Conservation (phyloP, 2,113 vertebrate species). For the Podarcis muralis region DNA sequence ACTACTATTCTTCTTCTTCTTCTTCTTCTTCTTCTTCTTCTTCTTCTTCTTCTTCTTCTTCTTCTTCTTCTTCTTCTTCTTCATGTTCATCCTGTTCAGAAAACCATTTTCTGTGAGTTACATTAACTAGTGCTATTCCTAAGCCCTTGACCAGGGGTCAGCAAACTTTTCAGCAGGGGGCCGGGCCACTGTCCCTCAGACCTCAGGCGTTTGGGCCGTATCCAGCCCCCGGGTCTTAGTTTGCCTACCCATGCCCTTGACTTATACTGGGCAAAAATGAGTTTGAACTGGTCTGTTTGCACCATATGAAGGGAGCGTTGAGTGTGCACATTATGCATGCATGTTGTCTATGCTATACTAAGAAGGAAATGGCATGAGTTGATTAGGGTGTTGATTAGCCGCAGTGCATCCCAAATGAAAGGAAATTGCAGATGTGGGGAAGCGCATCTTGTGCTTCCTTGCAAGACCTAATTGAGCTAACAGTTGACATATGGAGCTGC, state of each 20-base stretch:
- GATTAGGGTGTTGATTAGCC: slow-evolving; percentile 67
- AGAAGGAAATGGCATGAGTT: neutral
- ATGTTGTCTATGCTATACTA: neutral
- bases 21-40: no score
- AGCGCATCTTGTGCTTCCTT: slow-evolving; percentile 64
- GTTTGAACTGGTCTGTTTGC: neutral
- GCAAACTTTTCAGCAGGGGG: no score
- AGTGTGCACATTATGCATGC: neutral
- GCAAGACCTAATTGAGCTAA: slow-evolving; percentile 68
- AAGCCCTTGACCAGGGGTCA: neutral
- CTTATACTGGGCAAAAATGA: neutral
- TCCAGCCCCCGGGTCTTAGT: no score
- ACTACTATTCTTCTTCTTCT: no score
- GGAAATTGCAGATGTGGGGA: slow-evolving; percentile 69
- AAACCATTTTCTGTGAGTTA: neutral
- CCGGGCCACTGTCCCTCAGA: no score
- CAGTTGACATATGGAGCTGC: slow-evolving; percentile 76
- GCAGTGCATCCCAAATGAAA: slow-evolving; percentile 51
- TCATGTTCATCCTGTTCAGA: neutral
- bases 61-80: no score
- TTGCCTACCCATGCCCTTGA: neutral
- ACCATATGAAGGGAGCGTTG: neutral
- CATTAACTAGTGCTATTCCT: neutral
- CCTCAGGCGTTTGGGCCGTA: no score
- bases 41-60: no score